Percentiles rank a stretch among this genome's conserved stretches.
phyloP scores from a whole-genome alignment of 2,888 invertebrate genomes.

The Melolontha melolontha region DNA sequence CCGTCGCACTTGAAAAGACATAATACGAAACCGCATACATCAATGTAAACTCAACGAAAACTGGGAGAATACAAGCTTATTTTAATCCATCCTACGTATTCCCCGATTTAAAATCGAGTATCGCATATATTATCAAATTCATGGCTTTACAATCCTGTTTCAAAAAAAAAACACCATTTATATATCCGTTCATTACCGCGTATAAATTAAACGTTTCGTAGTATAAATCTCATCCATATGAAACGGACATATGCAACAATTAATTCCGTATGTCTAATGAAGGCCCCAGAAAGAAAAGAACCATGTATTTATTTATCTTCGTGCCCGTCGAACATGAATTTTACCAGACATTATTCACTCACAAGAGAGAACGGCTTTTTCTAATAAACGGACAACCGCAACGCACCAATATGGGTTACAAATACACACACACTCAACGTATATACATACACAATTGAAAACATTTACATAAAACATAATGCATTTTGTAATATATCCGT shows the following conservation, averaged over 20 bases:
- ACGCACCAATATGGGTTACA: slow-evolving; percentile 26
- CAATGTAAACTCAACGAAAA: too few relatives aligned
- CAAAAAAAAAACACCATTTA: too few relatives aligned
- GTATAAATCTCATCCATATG: background rate
- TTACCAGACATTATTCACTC: slow-evolving; percentile 31
- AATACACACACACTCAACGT: too few relatives aligned
- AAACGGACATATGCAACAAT: slow-evolving; percentile 16
- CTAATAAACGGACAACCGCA: slow-evolving; percentile 22
- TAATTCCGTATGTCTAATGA: slow-evolving; percentile 13
- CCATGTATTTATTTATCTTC: slow-evolving; percentile 23
- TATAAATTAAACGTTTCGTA: too few relatives aligned
- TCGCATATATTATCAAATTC: too few relatives aligned
- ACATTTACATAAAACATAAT: slow-evolving; percentile 45
- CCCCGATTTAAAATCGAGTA: too few relatives aligned
- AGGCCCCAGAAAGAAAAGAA: slow-evolving; percentile 4
- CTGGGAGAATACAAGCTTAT: too few relatives aligned
- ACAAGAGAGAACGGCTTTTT: slow-evolving; percentile 13
- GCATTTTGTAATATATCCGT: slow-evolving; percentile 41
- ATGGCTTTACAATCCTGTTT: too few relatives aligned
- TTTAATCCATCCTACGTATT: too few relatives aligned
- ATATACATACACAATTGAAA: slow-evolving; percentile 27
- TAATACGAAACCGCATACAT: too few relatives aligned
- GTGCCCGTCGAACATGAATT: slow-evolving; percentile 25
- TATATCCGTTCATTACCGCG: too few relatives aligned
- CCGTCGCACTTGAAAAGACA: too few relatives aligned